Conservation (phyloP, 2,888 invertebrate species). For the Pherbina coryleti region DNA sequence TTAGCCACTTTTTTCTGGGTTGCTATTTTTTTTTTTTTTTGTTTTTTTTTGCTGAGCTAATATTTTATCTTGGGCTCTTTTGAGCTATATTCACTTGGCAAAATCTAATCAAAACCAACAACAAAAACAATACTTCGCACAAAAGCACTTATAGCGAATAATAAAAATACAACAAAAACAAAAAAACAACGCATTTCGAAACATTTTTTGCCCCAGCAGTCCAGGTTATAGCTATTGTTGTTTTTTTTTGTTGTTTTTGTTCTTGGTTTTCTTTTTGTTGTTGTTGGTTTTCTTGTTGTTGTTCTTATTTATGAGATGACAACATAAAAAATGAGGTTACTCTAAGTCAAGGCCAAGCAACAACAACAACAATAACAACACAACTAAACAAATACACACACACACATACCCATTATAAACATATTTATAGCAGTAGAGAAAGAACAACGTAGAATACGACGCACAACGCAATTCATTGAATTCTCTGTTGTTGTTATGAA, state of each 20-base stretch:
- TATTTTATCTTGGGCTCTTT: not conserved
- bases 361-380: slow-evolving; percentile 41
- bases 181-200: slow-evolving; percentile 6
- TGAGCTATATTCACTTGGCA: not conserved
- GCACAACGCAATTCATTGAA: not conserved
- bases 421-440: not conserved
- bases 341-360: slow-evolving; percentile 58
- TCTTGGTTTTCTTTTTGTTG: slow-evolving; percentile 5
- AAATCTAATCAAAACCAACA: not conserved
- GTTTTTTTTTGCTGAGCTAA: not conserved
- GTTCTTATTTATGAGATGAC: slow-evolving; percentile 27
- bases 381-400: not conserved
- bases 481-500: not conserved
- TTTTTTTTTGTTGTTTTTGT: slow-evolving; percentile 35
- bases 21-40: not conserved
- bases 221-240: slow-evolving; percentile 19
- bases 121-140: not conserved
- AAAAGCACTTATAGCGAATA: not conserved
- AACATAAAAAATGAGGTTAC: slow-evolving; percentile 51
- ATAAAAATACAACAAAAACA: not conserved
- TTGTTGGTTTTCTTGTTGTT: slow-evolving; percentile 36
- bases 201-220: not conserved
- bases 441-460: not conserved
- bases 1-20: too few species aligned
- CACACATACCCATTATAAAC: not conserved